These are phyloP conservation scores for Pipistrellus kuhlii DNA, from an alignment of 2,797 vertebrate species.

Conservation along the genomic window DNA sequence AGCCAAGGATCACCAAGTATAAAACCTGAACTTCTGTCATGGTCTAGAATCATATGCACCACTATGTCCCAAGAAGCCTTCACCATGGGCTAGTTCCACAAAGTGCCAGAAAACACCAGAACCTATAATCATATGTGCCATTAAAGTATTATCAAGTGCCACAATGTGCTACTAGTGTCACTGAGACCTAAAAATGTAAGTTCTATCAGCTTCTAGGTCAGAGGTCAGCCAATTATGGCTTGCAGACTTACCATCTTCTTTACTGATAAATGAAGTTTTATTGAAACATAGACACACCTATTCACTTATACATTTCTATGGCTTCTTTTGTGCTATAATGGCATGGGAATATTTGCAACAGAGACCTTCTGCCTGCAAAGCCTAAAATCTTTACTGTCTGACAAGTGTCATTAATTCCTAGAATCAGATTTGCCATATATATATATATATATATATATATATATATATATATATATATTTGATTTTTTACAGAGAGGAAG, in stretches of 20 bases:
- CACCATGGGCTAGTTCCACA: neutral
- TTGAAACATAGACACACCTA: neutral
- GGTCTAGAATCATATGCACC: neutral
- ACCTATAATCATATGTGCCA: neutral
- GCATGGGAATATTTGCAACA: neutral
- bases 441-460: too few relatives aligned
- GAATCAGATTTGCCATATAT: neutral
- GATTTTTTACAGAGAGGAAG: too few relatives aligned
- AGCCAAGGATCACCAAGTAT: neutral
- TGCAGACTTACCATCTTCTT: neutral
- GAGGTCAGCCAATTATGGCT: neutral
- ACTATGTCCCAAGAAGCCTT: neutral
- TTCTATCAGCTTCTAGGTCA: neutral
- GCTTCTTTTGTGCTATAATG: neutral
- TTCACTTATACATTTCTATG: neutral
- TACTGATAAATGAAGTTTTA: neutral
- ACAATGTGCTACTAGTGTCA: neutral
- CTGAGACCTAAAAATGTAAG: neutral
- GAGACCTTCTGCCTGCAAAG: neutral
- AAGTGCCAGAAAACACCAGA: neutral
- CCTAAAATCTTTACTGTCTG: neutral
- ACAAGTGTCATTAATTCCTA: neutral
- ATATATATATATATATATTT: too few relatives aligned
- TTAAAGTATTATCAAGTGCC: neutral
- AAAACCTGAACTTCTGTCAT: neutral